Evolutionary conservation across 2,113 vertebrate species (phyloP).

Genomic region (Benitochromis conjunctus): DNA sequence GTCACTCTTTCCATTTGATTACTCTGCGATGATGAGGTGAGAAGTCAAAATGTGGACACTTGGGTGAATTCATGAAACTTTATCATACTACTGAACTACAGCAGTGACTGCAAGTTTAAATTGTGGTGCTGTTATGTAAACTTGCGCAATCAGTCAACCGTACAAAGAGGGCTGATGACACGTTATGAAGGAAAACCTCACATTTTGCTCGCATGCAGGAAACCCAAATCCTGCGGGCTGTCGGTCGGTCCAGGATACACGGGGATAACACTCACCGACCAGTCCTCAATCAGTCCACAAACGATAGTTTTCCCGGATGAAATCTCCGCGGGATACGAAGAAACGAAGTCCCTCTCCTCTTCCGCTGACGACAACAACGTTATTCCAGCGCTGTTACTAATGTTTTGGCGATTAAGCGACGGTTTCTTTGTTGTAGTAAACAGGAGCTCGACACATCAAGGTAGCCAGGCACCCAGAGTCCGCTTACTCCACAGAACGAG

Average conservation of each 20-base stretch:
- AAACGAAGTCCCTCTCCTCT: background rate
- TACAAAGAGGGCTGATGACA: background rate
- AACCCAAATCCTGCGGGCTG: background rate
- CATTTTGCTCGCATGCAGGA: background rate
- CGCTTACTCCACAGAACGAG: conserved; percentile 20
- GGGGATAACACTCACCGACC: conserved; percentile 51
- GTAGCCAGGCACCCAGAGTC: conserved; percentile 1
- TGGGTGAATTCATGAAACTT: background rate
- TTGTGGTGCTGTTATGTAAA: background rate
- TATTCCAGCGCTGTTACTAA: background rate
- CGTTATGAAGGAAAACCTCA: background rate
- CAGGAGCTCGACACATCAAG: conserved; percentile 9
- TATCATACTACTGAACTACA: background rate
- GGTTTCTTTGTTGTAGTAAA: conserved; percentile 62
- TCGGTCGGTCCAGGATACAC: conserved; percentile 28
- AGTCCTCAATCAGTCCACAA: background rate
- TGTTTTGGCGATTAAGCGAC: background rate
- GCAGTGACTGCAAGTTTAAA: background rate
- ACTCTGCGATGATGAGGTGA: background rate
- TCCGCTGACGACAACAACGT: background rate
- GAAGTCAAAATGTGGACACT: background rate
- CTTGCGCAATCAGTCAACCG: background rate
- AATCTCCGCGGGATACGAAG: background rate
- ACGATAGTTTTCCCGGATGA: background rate
- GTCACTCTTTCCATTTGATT: background rate